Base-by-base conservation (phyloP, 2,113 vertebrate genomes). In the Lepidothrix coronata region DNA sequence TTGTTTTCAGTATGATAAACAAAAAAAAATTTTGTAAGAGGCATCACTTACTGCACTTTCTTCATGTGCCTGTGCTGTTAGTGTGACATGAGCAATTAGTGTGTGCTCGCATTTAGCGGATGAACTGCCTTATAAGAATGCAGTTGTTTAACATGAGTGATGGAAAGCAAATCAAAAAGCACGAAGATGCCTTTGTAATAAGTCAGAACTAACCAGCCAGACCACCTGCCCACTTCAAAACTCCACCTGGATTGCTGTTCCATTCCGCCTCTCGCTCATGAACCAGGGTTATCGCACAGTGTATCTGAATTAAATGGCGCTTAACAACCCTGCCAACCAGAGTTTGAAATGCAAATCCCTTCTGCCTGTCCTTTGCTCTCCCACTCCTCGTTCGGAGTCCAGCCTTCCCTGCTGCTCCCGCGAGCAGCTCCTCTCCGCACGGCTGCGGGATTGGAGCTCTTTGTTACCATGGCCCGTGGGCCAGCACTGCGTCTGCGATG, bases 141-240 rank as follows among this genome's bases (percentile, higher is more conserved):
- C 75, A 65, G 28, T 74, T 88, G 65, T 88, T 90, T 81, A 88
- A 62, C 58, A 1, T 35, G 86, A 87, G 65, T n/a, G 68, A 88
- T 86, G 79, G 76, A 79, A 96, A 73, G 79, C 28, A 21, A 84
- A 82, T 86, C 85, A 87, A 51, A 95, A 89, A 68, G 70, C 85
- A 72, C 68, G 85, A 73, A 79, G 82, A 82, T 93, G 93, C 91
- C 84, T 95, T 93, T 92, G 75, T 44, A 82, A 96, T 93, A 94
- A 94, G 88, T 86, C 91, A 94, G 66, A 91, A 61, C 72, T 67
- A 93, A 94, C 72, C 79, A 94, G 66, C 41, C 80, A 46, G 57
- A 92, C 91, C 91, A 37, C 65, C 88, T 91, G 95, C 52, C 91
- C 43, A 17, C 70, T 91, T 75, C 37, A 81, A 79, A 91, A 4